A percentile compares a stretch with the other conserved stretches of the same genome.
Conservation (phyloP, 2,113 vertebrate species). For the Esox niger region DNA sequence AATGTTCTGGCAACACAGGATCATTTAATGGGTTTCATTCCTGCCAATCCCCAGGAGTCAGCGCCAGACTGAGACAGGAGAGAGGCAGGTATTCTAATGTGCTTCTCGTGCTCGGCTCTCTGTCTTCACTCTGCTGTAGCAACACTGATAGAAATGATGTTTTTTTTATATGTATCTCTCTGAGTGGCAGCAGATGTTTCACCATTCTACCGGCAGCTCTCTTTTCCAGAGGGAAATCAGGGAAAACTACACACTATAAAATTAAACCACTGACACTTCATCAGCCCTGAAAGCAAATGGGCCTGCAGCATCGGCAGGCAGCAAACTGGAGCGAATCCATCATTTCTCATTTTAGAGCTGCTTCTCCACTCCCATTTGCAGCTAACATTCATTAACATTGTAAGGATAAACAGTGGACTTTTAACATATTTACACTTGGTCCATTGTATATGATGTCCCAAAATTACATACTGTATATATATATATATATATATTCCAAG, state of each 20-base stretch:
- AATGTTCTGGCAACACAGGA: conserved; percentile 60
- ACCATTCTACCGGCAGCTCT: conserved; percentile 64
- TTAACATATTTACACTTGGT: conserved; percentile 41
- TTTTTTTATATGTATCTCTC: conserved; percentile 64
- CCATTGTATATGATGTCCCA: conserved; percentile 44
- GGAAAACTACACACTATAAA: conserved; percentile 74
- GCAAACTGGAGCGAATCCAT: conserved; percentile 70
- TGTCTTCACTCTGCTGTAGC: conserved; percentile 52
- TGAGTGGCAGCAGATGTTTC: conserved; percentile 72
- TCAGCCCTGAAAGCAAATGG: conserved; percentile 69
- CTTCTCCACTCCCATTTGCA: conserved; percentile 69
- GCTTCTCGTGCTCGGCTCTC: conserved; percentile 49
- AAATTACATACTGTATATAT: conserved; percentile 21
- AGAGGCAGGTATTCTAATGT: conserved; percentile 62
- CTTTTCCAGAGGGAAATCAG: conserved; percentile 73
- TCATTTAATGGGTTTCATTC: conserved; percentile 72
- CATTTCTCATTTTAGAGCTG: conserved; percentile 67
- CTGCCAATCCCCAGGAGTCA: conserved; percentile 68
- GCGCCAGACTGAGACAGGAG: conserved; percentile 39
- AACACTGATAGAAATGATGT: conserved; percentile 61
- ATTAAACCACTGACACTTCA: conserved; percentile 76
- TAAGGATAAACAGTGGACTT: conserved; percentile 50
- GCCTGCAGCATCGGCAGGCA: conserved; percentile 45
- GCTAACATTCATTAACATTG: conserved; percentile 63
- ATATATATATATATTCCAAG: conserved; percentile 18